Percentiles rank a stretch among this genome's conserved stretches.
Evolutionary conservation across 2,797 vertebrate species (phyloP).

Genomic region (Xenops minutus): DNA sequence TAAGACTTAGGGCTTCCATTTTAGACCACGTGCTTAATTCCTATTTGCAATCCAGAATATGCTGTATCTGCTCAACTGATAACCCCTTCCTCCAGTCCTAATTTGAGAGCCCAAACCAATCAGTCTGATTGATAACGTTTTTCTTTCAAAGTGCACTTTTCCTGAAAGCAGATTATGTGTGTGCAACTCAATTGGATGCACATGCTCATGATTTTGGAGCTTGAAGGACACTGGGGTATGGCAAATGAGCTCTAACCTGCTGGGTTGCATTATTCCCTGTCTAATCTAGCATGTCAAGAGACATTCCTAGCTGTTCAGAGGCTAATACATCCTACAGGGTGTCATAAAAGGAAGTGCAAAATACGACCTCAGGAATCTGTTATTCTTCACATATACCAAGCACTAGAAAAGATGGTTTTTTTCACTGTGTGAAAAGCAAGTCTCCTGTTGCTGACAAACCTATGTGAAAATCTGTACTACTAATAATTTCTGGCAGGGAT

Average conservation of each 20-base stretch:
- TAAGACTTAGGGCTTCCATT: slow-evolving; percentile 30
- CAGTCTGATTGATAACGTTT: neutral
- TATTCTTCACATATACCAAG: slow-evolving; percentile 57
- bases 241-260: neutral
- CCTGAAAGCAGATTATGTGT: neutral
- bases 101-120: neutral
- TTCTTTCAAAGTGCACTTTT: neutral
- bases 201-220: neutral
- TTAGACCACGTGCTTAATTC: neutral
- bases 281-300: slow-evolving; percentile 21
- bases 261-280: neutral
- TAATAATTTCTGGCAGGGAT: slow-evolving; percentile 38
- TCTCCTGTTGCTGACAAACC: slow-evolving; percentile 51
- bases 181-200: neutral
- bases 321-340: neutral
- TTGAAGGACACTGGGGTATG: slow-evolving; percentile 3
- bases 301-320: slow-evolving; percentile 15
- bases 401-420: slow-evolving; percentile 58
- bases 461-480: slow-evolving; percentile 48
- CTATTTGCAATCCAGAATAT: neutral
- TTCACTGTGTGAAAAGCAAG: slow-evolving; percentile 65
- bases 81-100: neutral
- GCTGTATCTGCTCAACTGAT: neutral
- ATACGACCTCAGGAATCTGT: slow-evolving; percentile 70
- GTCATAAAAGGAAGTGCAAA: slow-evolving; percentile 38